phyloP scores from a whole-genome alignment of 2,888 invertebrate species.

The Bellardia bayeri region DNA sequence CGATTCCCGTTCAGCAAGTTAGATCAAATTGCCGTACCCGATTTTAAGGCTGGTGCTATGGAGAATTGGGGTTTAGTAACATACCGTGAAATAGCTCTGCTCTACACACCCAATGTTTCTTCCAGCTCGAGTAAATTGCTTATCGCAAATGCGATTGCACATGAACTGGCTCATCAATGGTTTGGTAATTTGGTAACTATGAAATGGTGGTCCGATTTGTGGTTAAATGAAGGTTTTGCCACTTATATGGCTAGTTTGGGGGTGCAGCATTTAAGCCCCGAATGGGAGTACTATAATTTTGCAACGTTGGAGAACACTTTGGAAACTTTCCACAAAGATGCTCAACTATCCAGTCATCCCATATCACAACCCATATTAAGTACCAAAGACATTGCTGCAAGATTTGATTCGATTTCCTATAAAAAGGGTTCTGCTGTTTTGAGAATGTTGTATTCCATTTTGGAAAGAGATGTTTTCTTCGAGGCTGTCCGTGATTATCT shows the following conservation, averaged over 20 bases:
- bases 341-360: constrained; percentile 91
- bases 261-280: constrained; percentile 87
- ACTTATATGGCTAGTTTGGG: constrained; percentile 88
- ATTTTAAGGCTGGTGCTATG: constrained; percentile 95
- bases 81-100: constrained; percentile 89
- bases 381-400: constrained; percentile 91
- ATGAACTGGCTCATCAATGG: constrained; percentile 91
- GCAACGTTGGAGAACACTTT: constrained; percentile 86
- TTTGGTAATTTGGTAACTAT: constrained; percentile 93
- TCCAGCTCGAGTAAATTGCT: constrained; percentile 87
- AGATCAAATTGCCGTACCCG: constrained; percentile 92
- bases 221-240: constrained; percentile 92
- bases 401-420: constrained; percentile 94
- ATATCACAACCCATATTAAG: constrained; percentile 90
- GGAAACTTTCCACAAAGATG: constrained; percentile 88
- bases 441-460: constrained; percentile 95
- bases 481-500: constrained; percentile 88
- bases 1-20: constrained; percentile 88
- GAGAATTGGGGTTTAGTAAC: constrained; percentile 92
- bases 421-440: constrained; percentile 93
- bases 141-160: constrained; percentile 86
- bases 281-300: constrained; percentile 87
- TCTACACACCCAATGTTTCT: constrained; percentile 88
- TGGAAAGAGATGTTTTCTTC: constrained; percentile 90
- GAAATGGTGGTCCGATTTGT: constrained; percentile 93